Percentiles rank a stretch among this genome's conserved stretches.
Evolutionary conservation across 2,888 invertebrate species (phyloP).

Genomic region (Drosophila pullipes): DNA sequence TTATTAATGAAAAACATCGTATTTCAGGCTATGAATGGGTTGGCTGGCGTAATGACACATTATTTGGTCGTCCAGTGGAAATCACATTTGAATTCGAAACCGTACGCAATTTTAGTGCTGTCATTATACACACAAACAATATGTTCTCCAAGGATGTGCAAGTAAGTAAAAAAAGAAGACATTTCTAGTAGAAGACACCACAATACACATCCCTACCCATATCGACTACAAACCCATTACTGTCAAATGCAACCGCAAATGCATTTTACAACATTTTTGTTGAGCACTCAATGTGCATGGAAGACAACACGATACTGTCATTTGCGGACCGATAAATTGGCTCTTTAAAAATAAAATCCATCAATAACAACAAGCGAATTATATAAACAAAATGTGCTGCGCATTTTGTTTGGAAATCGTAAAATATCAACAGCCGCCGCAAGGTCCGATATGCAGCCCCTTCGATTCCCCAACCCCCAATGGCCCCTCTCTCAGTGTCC

Average conservation of each 20-base stretch:
- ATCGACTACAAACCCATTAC: conserved; percentile 4
- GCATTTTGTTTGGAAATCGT: conserved; percentile 69
- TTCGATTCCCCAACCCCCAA: background rate
- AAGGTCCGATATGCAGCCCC: conserved; percentile 18
- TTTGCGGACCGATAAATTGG: conserved; percentile 46
- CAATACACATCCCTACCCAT: background rate
- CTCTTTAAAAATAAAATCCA: conserved; percentile 52
- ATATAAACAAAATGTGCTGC: conserved; percentile 59
- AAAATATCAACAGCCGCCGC: conserved; percentile 54
- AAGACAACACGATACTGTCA: conserved; percentile 40
- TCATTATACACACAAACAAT: conserved; percentile 91
- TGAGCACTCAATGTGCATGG: conserved; percentile 20
- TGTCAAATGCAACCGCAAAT: conserved; percentile 34
- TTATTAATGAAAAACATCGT: background rate
- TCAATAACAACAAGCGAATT: conserved; percentile 36
- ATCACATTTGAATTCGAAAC: conserved; percentile 92
- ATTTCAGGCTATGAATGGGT: conserved; percentile 92
- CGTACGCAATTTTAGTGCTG: conserved; percentile 91
- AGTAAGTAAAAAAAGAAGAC: conserved; percentile 84
- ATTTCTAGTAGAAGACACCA: background rate
- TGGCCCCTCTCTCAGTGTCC: background rate
- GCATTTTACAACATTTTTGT: conserved; percentile 57
- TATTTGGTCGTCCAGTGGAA: conserved; percentile 89
- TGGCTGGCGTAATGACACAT: conserved; percentile 91
- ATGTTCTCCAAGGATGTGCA: conserved; percentile 91